Evolutionary conservation across 2,888 invertebrate genomes (phyloP), one percentile per base, ranked within the genome.

Genomic region (Hydrotaea diabolus): DNA sequence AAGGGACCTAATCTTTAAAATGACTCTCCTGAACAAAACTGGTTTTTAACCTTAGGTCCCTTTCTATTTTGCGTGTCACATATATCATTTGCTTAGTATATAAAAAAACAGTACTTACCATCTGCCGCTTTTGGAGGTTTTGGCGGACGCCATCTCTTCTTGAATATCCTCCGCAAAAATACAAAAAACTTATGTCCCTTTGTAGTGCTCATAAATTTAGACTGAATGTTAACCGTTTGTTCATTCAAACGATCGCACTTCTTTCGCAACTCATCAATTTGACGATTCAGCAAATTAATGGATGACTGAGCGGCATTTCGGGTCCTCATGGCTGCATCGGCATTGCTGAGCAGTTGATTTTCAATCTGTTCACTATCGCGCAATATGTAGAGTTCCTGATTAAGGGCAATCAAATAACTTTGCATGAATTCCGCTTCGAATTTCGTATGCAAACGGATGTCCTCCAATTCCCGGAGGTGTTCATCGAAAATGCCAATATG

Each of bases 91-190:
- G n/a, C n/a, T n/a, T n/a, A 7, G 31, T 31, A 31, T 7, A 31
- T 4, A 4, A 2, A 2, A 31, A 31, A 39, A 2, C 39, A 26
- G 9, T 23, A 87, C 85, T 88, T 88, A 93, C 94, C 94, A 69
- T 91, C 91, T 79, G 93, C 93, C 5, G 93, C 94, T 69, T 92
- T 93, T 71, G 89, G 92, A 0, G 93, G 92, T 88, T 95, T 96
- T 0, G 95, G 95, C 7, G 95, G 94, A 85, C 95, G 96, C 88
- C 95, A 96, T 89, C 96, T 97, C 90, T 97, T 98, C 89, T 95
- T 96, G 89, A 96, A 98, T 77, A 98, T 97, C 88, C 95, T 95
- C 21, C 94, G 94, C 57, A 98, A 91, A 89, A 97, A 97, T 88
- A 96, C 95, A 7, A 94, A 94, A 90, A 96, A 97, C 90, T 96